phyloP scores from a whole-genome alignment of 37 sponge, comb jelly and placozoan species.

The Ianthella basta region DNA sequence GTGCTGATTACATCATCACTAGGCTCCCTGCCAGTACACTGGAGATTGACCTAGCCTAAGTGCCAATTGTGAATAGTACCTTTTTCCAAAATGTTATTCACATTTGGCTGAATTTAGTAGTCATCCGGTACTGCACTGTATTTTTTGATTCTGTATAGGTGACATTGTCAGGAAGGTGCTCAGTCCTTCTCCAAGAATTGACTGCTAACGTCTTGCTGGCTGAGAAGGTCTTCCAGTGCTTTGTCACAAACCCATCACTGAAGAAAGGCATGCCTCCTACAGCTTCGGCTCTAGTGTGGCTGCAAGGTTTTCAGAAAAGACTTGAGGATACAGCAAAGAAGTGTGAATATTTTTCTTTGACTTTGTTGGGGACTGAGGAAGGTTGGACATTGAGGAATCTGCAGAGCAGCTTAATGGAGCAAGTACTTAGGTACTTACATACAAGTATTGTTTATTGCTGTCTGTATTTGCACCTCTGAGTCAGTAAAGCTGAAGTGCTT shows the following conservation, averaged over 20 bases:
- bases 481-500: not conserved
- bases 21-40: too few species aligned
- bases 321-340: slow-evolving; percentile 53
- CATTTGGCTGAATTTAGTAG: too few species aligned
- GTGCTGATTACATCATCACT: too few species aligned
- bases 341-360: slow-evolving; percentile 49
- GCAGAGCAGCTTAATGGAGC: slow-evolving; percentile 11
- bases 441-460: not conserved
- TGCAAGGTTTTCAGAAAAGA: slow-evolving; percentile 64
- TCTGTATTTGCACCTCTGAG: not conserved
- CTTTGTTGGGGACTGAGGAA: slow-evolving; percentile 74
- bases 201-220: slow-evolving; percentile 27
- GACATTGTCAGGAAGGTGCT: not conserved
- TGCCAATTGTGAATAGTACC: too few species aligned
- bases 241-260: slow-evolving; percentile 43
- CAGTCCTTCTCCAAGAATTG: not conserved
- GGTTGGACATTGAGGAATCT: slow-evolving; percentile 77
- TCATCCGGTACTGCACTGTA: too few species aligned
- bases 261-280: slow-evolving; percentile 69
- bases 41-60: too few species aligned
- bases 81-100: too few species aligned
- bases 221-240: slow-evolving; percentile 40
- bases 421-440: slow-evolving; percentile 37
- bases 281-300: slow-evolving; percentile 73
- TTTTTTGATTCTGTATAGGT: not conserved